Base-by-base conservation (phyloP, 2,797 vertebrate genomes). In the Parotocinclus haroldoi region DNA sequence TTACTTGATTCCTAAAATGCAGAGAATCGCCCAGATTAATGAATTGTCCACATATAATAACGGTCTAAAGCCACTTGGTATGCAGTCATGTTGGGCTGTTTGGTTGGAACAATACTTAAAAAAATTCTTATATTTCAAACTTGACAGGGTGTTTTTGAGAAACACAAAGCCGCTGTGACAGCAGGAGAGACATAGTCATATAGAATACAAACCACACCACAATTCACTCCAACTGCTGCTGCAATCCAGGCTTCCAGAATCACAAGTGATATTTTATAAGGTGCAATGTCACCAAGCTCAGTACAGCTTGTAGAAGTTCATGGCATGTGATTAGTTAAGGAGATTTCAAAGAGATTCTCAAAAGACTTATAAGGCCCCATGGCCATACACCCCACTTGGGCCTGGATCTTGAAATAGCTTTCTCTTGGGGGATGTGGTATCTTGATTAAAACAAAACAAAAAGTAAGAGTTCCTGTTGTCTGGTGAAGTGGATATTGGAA, bases 281-380 rank as follows among this genome's bases (percentile, higher is more conserved):
- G 82, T 87, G 77, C 74, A 85, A 85, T 87, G 85, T 83, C 84
- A 74, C 81, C 63, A 77, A 68, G 83, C 85, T 81, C 79, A 75
- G 73, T 76, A 71, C 79, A 69, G 67, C 76, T 82, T 76, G 80
- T 77, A 79, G 65, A 76, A 78, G 69, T 36, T 79, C 55, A 67
- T 73, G 74, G 77, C 66, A 71, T 76, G 10, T 73, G 68, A 77
- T 72, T 63, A 55, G 57, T 73, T 83, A 82, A 7, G 7, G 61
- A 68, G 45, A 50, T 60, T 62, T 85, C 74, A 84, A 80, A 86
- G 75, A 67, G 44, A 50, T 36, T 65, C 60, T 58, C 54, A 63
- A 71, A 69, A 77, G 64, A 78, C 69, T 74, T 79, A 76, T 48
- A 63, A 81, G 70, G 68, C 5, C 69, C 76, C 37, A 69, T 56